Conservation (phyloP, 2,888 invertebrate species). For the Dryadula phaetusa region DNA sequence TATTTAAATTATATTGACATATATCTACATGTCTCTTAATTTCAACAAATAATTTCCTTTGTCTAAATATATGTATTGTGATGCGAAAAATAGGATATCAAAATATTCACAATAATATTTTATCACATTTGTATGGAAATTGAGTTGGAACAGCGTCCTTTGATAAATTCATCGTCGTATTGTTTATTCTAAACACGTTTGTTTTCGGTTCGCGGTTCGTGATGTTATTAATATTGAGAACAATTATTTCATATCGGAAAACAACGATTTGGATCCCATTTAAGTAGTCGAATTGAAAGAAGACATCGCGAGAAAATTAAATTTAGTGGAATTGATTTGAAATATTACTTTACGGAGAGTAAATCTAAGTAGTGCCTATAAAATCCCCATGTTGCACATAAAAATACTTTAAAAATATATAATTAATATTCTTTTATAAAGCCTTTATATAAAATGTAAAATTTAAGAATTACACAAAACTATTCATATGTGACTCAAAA, state of each 20-base stretch:
- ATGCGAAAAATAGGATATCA: too few relatives aligned
- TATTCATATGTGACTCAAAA: too few relatives aligned
- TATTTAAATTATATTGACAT: too few relatives aligned
- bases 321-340: background rate
- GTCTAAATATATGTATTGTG: too few relatives aligned
- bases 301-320: constrained; percentile 14
- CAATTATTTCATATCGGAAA: constrained; percentile 46
- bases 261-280: constrained; percentile 34
- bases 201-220: constrained; percentile 48
- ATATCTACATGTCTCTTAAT: too few relatives aligned
- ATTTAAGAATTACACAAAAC: too few relatives aligned
- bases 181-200: constrained; percentile 62
- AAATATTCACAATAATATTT: constrained; percentile 49
- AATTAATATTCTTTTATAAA: too few relatives aligned
- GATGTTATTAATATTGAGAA: constrained; percentile 50
- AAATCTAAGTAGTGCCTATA: background rate
- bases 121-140: constrained; percentile 75
- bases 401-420: too few relatives aligned
- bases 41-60: too few relatives aligned
- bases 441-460: too few relatives aligned
- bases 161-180: constrained; percentile 62
- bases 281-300: constrained; percentile 26
- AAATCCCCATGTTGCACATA: too few relatives aligned
- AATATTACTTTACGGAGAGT: background rate
- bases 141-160: constrained; percentile 55